phyloP scores from a whole-genome alignment of 2,113 vertebrate genomes.

The Tragelaphus buxtoni region DNA sequence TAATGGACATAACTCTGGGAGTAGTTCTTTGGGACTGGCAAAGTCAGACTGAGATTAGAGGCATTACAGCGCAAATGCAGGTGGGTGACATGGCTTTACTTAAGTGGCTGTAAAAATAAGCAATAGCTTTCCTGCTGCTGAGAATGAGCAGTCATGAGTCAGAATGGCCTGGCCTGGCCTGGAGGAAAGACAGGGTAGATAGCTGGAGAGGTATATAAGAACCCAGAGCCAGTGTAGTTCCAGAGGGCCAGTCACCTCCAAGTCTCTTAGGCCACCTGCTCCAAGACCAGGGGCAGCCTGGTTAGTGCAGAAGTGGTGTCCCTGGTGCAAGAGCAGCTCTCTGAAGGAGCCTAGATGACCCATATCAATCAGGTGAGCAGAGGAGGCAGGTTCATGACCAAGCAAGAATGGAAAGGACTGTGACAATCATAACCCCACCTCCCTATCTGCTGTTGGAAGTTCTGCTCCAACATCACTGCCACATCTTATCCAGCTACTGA shows the following conservation, averaged over 20 bases:
- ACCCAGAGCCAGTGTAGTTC: not conserved
- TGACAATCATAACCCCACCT: not conserved
- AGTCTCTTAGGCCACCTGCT: not conserved
- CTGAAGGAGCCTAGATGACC: not conserved
- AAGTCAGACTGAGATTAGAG: constrained; percentile 45
- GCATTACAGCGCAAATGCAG: constrained; percentile 27
- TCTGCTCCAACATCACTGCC: not conserved
- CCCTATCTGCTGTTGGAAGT: not conserved
- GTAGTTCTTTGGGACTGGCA: constrained; percentile 3
- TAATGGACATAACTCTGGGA: not conserved
- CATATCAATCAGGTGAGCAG: not conserved
- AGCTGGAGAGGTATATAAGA: not conserved
- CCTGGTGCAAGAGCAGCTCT: not conserved
- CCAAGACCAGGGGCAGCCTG: not conserved
- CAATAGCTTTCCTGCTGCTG: constrained; percentile 30
- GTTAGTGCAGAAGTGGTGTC: not conserved
- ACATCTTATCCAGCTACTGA: not conserved
- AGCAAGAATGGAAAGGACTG: not conserved
- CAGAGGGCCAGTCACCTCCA: not conserved
- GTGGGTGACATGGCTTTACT: constrained; percentile 26
- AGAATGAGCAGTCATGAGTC: constrained; percentile 19
- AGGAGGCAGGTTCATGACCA: not conserved
- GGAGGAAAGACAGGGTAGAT: not conserved
- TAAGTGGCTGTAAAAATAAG: constrained; percentile 51
- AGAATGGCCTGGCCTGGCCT: not conserved